Evolutionary conservation across 2,113 vertebrate species (phyloP).

Genomic region (Anoura caudifer): DNA sequence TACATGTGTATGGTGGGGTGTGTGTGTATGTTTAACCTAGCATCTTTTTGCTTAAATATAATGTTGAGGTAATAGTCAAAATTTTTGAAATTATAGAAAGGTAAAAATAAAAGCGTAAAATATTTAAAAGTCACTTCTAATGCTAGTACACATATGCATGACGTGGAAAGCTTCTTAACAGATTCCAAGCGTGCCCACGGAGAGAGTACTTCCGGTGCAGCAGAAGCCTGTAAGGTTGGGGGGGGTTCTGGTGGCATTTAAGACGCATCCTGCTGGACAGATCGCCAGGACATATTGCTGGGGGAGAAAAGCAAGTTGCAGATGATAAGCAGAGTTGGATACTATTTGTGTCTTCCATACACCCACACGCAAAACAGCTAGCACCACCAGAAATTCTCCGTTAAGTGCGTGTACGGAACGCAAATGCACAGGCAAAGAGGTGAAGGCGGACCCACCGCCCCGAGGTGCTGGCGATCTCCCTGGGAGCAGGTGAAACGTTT

Average conservation of each 20-base stretch:
- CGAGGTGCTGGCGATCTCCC: not conserved
- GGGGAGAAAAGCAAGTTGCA: slow-evolving; percentile 12
- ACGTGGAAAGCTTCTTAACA: not conserved
- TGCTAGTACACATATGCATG: not conserved
- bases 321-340: slow-evolving; percentile 41
- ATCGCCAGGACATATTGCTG: slow-evolving; percentile 48
- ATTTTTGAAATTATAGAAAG: not conserved
- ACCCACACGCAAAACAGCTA: slow-evolving; percentile 48
- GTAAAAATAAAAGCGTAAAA: not conserved
- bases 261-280: slow-evolving; percentile 39
- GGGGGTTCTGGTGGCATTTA: slow-evolving; percentile 26
- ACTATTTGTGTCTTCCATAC: slow-evolving; percentile 42
- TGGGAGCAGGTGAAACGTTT: not conserved
- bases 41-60: not conserved
- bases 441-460: not conserved
- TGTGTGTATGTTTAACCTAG: not conserved
- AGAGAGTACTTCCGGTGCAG: not conserved
- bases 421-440: not conserved
- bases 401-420: not conserved
- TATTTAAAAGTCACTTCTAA: not conserved
- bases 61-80: not conserved
- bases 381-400: not conserved
- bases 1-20: not conserved
- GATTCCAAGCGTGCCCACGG: not conserved
- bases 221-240: not conserved